These are phyloP conservation scores for Argynnis bischoffii DNA, from an alignment of 2,888 invertebrate genomes.

Conservation along the genomic window DNA sequence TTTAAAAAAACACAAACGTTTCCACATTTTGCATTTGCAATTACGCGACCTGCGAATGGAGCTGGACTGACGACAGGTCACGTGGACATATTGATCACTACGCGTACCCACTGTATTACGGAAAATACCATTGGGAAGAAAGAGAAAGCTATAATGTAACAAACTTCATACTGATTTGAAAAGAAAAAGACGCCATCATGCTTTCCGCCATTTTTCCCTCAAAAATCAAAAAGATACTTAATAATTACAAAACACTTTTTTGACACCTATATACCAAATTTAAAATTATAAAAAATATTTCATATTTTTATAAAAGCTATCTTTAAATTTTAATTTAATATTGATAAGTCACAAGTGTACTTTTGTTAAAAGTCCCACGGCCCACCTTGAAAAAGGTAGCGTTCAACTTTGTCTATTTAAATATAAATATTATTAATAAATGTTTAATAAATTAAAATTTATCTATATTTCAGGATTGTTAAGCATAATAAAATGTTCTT, in stretches of 20 bases:
- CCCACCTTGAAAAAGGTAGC: no score
- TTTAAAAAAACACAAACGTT: slow-evolving; percentile 74
- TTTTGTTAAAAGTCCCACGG: no score
- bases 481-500: no score
- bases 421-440: no score
- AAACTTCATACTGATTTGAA: slow-evolving; percentile 34
- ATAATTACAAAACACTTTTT: neutral
- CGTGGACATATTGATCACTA: slow-evolving; percentile 80
- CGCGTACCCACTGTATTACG: slow-evolving; percentile 58
- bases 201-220: slow-evolving; percentile 71
- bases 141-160: slow-evolving; percentile 55
- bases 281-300: no score
- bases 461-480: no score
- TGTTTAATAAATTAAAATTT: no score
- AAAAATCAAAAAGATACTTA: slow-evolving; percentile 20
- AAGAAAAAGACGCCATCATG: slow-evolving; percentile 73
- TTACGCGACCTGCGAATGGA: slow-evolving; percentile 68
- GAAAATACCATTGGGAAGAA: slow-evolving; percentile 49
- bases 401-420: no score
- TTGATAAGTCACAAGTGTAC: no score
- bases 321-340: no score
- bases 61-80: slow-evolving; percentile 63
- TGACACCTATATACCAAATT: neutral
- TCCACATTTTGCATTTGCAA: slow-evolving; percentile 80
- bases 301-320: no score